These are phyloP conservation scores for Danionella dracula DNA, from an alignment of 2,797 vertebrate genomes.

Conservation along the genomic window DNA sequence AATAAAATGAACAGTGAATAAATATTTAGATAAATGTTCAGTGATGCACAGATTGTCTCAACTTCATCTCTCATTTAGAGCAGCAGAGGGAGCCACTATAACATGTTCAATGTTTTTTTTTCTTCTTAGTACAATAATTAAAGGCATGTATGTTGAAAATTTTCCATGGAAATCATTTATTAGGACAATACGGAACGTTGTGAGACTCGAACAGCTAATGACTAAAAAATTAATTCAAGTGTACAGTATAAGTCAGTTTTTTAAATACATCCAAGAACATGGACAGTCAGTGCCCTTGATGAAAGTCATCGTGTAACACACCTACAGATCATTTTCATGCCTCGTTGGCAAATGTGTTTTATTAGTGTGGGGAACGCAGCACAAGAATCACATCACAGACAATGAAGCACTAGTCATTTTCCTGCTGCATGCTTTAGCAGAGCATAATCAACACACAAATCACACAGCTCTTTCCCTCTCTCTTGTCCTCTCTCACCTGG, in stretches of 20 bases:
- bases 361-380: slow-evolving; percentile 64
- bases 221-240: not conserved
- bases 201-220: not conserved
- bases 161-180: too few species aligned
- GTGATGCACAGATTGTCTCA: too few species aligned
- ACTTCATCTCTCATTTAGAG: not conserved
- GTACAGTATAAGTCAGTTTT: not conserved
- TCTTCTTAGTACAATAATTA: too few species aligned
- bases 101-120: not conserved
- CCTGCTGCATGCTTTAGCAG: slow-evolving; percentile 74
- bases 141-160: too few species aligned
- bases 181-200: not conserved
- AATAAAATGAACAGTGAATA: too few species aligned
- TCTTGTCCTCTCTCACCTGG: slow-evolving; percentile 58
- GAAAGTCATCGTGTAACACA: slow-evolving; percentile 1
- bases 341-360: slow-evolving; percentile 50
- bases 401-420: slow-evolving; percentile 64
- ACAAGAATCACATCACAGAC: slow-evolving; percentile 69
- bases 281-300: not conserved
- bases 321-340: slow-evolving; percentile 9
- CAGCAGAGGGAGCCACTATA: not conserved
- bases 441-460: slow-evolving; percentile 65
- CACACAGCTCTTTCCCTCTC: slow-evolving; percentile 63
- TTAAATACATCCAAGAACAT: not conserved
- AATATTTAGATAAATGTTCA: too few species aligned